These are phyloP conservation scores for Hyposoter didymator DNA, from an alignment of 2,888 invertebrate genomes.

Conservation along the genomic window DNA sequence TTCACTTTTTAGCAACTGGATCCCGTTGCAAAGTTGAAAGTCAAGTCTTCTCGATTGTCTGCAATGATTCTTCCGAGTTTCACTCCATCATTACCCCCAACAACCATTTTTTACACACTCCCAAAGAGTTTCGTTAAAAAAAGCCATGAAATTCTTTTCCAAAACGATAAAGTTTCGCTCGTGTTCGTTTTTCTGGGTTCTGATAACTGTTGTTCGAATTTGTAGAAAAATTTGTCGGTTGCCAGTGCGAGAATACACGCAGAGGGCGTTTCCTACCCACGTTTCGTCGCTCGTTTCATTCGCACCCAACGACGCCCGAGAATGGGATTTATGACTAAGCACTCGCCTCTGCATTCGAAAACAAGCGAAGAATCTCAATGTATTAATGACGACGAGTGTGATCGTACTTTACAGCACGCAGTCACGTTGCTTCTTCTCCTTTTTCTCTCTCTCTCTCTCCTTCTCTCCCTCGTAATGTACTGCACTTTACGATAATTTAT, in stretches of 20 bases:
- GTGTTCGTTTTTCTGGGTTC: conserved; percentile 18
- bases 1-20: too few relatives aligned
- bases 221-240: conserved; percentile 38
- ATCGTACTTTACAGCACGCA: conserved; percentile 33
- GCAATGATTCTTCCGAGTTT: not conserved
- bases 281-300: conserved; percentile 44
- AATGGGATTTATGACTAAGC: conserved; percentile 52
- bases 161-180: not conserved
- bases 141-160: not conserved
- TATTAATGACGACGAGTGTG: conserved; percentile 22
- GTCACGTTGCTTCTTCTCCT: conserved; percentile 7
- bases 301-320: conserved; percentile 53
- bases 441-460: not conserved
- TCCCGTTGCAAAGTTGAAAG: too few relatives aligned
- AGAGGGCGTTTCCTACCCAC: conserved; percentile 44
- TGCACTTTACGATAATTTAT: conserved; percentile 65
- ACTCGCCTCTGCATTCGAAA: conserved; percentile 55
- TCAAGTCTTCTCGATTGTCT: not conserved
- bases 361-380: conserved; percentile 20
- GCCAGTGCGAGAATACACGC: conserved; percentile 32
- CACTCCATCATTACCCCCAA: not conserved
- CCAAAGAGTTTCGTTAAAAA: not conserved
- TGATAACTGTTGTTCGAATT: conserved; percentile 39
- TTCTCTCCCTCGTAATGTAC: not conserved
- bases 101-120: not conserved